These are phyloP conservation scores for Choreutis nemorana DNA, from an alignment of 2,888 invertebrate genomes.

Conservation along the genomic window DNA sequence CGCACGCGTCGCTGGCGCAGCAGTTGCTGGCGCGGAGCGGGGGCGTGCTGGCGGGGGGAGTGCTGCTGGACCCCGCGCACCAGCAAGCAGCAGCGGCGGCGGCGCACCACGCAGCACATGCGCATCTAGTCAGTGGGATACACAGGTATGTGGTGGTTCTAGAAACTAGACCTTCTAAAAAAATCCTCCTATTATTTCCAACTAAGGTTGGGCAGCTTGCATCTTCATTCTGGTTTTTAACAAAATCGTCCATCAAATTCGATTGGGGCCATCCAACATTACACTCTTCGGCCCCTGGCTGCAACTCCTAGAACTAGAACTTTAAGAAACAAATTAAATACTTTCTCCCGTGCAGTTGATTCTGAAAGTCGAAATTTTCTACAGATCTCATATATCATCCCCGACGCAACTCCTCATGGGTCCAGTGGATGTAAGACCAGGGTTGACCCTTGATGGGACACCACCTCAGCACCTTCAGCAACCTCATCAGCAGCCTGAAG, in stretches of 20 bases:
- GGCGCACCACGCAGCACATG: slow-evolving; percentile 62
- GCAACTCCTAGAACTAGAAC: too few species aligned
- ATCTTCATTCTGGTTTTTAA: too few species aligned
- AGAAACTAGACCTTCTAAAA: too few species aligned
- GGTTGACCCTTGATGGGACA: slow-evolving; percentile 44
- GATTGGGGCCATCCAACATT: too few species aligned
- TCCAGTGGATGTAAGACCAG: slow-evolving; percentile 48
- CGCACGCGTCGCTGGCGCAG: slow-evolving; percentile 58
- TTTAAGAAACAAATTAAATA: too few species aligned
- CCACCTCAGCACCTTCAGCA: slow-evolving; percentile 50
- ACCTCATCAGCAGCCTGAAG: slow-evolving; percentile 45
- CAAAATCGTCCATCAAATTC: too few species aligned
- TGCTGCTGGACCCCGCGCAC: slow-evolving; percentile 52
- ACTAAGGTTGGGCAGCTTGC: too few species aligned
- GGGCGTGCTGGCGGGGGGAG: slow-evolving; percentile 48
- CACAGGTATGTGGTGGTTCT: slow-evolving; percentile 62
- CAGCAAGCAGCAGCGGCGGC: slow-evolving; percentile 59
- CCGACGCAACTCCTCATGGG: slow-evolving; percentile 58
- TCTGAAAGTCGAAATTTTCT: too few species aligned
- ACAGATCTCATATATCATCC: slow-evolving; percentile 60
- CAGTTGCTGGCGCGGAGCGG: slow-evolving; percentile 47
- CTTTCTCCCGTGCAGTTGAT: too few species aligned
- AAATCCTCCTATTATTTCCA: too few species aligned
- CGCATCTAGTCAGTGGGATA: slow-evolving; percentile 77
- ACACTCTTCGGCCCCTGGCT: too few species aligned